Base-by-base conservation (phyloP, 2,113 vertebrate species). In the Vulpes vulpes region DNA sequence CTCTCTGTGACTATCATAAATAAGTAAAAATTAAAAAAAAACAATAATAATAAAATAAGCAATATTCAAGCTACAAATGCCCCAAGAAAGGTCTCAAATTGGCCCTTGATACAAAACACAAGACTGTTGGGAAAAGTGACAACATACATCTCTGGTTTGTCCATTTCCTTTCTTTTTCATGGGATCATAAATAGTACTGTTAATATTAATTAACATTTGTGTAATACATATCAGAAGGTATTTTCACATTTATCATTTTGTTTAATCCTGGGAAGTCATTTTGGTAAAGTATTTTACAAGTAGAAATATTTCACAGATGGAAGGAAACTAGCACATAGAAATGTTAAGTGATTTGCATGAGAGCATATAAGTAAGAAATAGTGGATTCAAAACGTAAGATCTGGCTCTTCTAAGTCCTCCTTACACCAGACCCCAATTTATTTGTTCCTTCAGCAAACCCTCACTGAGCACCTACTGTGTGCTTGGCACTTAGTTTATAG, bases 91-190 rank as follows among this genome's bases (percentile, higher is more conserved):
- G 84, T 14, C 57, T 69, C 49, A 10, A 14, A 3, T 16, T 38
- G 32, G 19, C 38, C 20, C 53, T 35, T 12, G 30, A 59, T 49
- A 27, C 30, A 30, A 35, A 88, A 59, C n/a, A 7, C 81, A 20
- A 0, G 11, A 32, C 25, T 8, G 10, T 2, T 0, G 32, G 79
- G 59, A 8, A 25, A 8, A 7, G 15, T 5, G 25, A 43, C 20
- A 32, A 1, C 0, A 0, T 0, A 2, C 65, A 0, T 0, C 51
- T n/a, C 2, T 5, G 43, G 19, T 5, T 1, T 6, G 8, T 15
- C 30, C 2, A 2, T 20, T n/a, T 35, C 62, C 38, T 55, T 38
- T 27, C 49, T 5, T 27, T 53, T 6, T 80, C 49, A 11, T 0
- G 1, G 25, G 82, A 25, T 2, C 5, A 4, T 49, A 27, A 11